Base-by-base conservation (phyloP, 37 sponge, comb jelly and placozoan genomes). In the Aphrocallistes beatrix region DNA sequence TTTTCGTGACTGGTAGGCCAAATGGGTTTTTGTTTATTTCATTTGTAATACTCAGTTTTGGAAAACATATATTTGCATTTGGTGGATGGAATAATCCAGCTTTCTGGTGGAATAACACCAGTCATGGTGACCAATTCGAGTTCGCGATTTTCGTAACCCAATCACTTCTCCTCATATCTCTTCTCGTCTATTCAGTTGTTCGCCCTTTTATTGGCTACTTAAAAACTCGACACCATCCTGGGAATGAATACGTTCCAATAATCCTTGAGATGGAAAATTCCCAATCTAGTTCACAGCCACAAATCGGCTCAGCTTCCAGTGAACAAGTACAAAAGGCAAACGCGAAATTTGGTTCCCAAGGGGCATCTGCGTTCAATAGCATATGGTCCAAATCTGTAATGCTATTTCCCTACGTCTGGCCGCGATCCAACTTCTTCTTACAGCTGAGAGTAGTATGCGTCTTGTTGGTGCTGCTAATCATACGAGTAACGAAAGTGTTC, bases 341-440 rank as follows among this genome's bases (percentile, higher is more conserved):
- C 8, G 28, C n/a, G n/a, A 21, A 60, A 60, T 60, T 60, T 30
- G 75, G 75, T 19, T 30, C 75, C n/a, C 10, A 60, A 60, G n/a
- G n/a, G 28, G 84, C 82, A 0, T 96, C 97, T 0, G 83, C 97
- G 1, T 96, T 96, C 81, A 37, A 83, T 16, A 69, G 88, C 45
- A 36, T 94, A 17, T 91, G 89, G 86, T 85, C 51, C 34, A 96
- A 96, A 51, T 23, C 81, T 16, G 84, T 86, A 21, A 87, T 91
- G 0, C 81, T 96, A 25, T 92, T 90, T 36, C 97, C 97, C 0
- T 96, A 94, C 83, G 87, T 96, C 37, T 96, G 97, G 97, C 97
- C 97, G 0, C 93, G 90, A 40, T 88, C 90, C 21, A 87, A 88
- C 36, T 81, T 39, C 39, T 32, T 92, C 50, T 87, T 99, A 38